phyloP scores from a whole-genome alignment of 2,888 invertebrate genomes.

The Habroteleia sp. region DNA sequence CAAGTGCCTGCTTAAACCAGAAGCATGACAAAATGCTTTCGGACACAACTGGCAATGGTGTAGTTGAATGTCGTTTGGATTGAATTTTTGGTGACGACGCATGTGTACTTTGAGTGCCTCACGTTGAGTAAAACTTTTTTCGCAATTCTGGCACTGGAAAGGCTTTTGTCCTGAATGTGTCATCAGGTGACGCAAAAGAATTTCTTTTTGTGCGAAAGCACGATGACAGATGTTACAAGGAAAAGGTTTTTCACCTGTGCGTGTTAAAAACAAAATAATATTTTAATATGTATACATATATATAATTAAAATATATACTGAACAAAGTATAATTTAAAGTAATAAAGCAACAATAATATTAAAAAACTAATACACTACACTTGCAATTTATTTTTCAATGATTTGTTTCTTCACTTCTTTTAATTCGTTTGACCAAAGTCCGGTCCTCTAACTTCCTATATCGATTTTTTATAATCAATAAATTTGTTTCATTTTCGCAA shows the following conservation, averaged over 20 bases:
- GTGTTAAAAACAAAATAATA: too few species aligned
- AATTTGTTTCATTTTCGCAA: too few species aligned
- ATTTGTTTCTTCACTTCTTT: too few species aligned
- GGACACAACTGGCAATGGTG: slow-evolving; percentile 87
- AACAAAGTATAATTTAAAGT: too few species aligned
- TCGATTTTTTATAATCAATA: too few species aligned
- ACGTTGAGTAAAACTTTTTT: slow-evolving; percentile 88
- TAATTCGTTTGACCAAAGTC: too few species aligned
- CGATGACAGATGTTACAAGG: slow-evolving; percentile 83
- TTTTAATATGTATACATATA: too few species aligned
- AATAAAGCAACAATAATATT: too few species aligned
- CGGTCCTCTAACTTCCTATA: too few species aligned
- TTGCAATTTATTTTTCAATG: too few species aligned
- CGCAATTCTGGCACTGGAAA: slow-evolving; percentile 85
- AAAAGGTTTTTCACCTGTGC: slow-evolving; percentile 79
- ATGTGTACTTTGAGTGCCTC: slow-evolving; percentile 86
- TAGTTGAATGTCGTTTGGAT: slow-evolving; percentile 83
- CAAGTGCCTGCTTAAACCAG: slow-evolving; percentile 87
- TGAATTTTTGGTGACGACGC: slow-evolving; percentile 83
- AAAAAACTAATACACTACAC: too few species aligned
- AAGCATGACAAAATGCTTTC: slow-evolving; percentile 84
- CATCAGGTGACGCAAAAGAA: slow-evolving; percentile 81
- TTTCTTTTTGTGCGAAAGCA: slow-evolving; percentile 88
- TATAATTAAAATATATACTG: too few species aligned
- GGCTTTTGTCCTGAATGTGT: slow-evolving; percentile 84